Conservation (phyloP, 2,113 vertebrate species). For the Phocoena phocoena region DNA sequence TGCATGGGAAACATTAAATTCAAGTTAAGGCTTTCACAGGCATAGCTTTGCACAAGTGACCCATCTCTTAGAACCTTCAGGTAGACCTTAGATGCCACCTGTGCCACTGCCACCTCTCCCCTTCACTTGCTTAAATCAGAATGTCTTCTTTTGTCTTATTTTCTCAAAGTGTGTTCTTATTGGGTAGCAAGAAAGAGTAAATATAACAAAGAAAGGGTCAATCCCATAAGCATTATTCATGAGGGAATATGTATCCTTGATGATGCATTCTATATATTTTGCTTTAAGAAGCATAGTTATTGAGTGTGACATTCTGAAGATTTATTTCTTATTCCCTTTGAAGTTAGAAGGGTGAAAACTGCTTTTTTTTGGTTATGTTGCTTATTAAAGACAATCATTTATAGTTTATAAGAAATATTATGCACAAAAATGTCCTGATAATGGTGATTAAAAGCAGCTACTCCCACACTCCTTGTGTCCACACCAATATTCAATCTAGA, state of each 20-base stretch:
- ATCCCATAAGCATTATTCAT: neutral
- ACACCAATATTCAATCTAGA: constrained; percentile 84
- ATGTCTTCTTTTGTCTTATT: neutral
- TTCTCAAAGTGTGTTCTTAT: neutral
- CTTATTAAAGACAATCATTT: constrained; percentile 82
- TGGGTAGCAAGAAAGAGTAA: neutral
- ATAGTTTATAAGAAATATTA: constrained; percentile 76
- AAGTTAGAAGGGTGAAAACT: neutral
- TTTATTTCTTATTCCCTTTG: neutral
- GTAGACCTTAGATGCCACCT: neutral
- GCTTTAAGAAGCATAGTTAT: neutral
- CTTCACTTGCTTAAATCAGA: neutral
- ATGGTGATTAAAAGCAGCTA: constrained; percentile 58
- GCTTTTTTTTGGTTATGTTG: constrained; percentile 32
- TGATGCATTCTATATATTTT: neutral
- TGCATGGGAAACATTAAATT: neutral
- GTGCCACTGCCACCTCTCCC: neutral
- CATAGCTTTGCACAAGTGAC: neutral
- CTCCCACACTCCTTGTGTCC: constrained; percentile 56
- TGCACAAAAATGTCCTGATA: constrained; percentile 78
- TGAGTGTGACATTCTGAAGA: neutral
- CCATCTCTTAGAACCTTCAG: neutral
- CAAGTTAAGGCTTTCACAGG: neutral
- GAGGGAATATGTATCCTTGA: neutral
- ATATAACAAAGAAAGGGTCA: neutral